Evolutionary conservation across 2,888 invertebrate genomes (phyloP).

Genomic region (Saturnia japonica): DNA sequence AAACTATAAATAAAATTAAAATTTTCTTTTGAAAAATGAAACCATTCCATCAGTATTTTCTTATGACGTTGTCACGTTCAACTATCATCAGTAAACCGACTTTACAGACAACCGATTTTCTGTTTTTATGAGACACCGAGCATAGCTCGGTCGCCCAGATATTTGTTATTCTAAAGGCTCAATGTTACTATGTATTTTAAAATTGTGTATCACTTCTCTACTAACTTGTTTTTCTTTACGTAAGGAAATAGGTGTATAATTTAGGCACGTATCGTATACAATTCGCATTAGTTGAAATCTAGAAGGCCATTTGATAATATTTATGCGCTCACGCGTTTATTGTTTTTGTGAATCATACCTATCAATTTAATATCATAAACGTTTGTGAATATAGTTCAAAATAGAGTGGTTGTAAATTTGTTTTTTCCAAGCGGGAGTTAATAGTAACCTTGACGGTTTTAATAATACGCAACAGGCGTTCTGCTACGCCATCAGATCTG

Average conservation of each 20-base stretch:
- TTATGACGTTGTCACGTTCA: no score
- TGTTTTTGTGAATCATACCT: conserved; percentile 14
- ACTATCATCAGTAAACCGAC: no score
- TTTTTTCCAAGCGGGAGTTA: conserved; percentile 46
- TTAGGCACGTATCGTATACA: conserved; percentile 24
- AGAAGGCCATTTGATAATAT: conserved; percentile 23
- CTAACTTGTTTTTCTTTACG: conserved; percentile 18
- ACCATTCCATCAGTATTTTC: no score
- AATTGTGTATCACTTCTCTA: background rate
- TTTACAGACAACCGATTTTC: no score
- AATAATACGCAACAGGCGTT: conserved; percentile 72
- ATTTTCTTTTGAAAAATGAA: no score
- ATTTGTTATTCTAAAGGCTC: background rate
- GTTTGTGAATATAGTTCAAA: conserved; percentile 53
- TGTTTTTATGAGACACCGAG: no score
- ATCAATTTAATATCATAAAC: conserved; percentile 12
- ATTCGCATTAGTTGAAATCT: conserved; percentile 19
- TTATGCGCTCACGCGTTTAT: conserved; percentile 24
- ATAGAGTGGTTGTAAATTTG: conserved; percentile 41
- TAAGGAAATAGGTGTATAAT: background rate
- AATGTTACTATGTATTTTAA: background rate
- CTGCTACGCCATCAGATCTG: conserved; percentile 47
- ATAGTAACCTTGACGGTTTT: conserved; percentile 65
- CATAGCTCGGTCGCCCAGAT: background rate
- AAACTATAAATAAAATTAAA: no score